Evolutionary conservation across 1,140 invertebrate species (phyloP).

Genomic region (Hylyphantes graminicola): DNA sequence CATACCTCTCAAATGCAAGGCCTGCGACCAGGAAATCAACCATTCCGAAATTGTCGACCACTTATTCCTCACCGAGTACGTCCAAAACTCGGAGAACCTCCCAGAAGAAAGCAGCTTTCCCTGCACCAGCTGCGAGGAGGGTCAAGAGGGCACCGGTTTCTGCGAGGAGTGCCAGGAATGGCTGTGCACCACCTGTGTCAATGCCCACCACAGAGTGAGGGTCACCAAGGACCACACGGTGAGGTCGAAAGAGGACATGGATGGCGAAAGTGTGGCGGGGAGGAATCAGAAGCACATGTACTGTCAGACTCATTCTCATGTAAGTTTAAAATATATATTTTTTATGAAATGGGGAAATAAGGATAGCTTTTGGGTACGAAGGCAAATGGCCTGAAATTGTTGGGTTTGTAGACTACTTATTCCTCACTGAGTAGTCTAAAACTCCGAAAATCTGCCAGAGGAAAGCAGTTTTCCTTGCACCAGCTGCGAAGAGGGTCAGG

Average conservation of each 20-base stretch:
- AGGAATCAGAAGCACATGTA: too few species aligned
- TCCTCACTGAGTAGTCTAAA: slow-evolving; percentile 74
- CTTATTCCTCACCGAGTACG: slow-evolving; percentile 80
- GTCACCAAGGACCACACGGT: slow-evolving; percentile 94
- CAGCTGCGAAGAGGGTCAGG: slow-evolving; percentile 86
- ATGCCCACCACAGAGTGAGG: slow-evolving; percentile 81
- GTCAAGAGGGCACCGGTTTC: slow-evolving; percentile 82
- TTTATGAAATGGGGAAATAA: too few species aligned
- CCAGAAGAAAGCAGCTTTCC: too few species aligned
- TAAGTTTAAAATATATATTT: too few species aligned
- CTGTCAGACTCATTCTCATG: too few species aligned
- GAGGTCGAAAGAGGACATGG: too few species aligned
- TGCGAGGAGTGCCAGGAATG: slow-evolving; percentile 90
- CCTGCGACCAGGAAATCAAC: slow-evolving; percentile 75
- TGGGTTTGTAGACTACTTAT: slow-evolving; percentile 81
- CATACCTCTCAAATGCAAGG: slow-evolving; percentile 64
- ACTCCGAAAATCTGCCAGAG: slow-evolving; percentile 69
- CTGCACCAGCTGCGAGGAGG: slow-evolving; percentile 87
- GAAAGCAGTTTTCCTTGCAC: slow-evolving; percentile 76
- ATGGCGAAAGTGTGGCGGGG: too few species aligned
- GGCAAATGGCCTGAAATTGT: too few species aligned
- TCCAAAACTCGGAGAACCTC: too few species aligned
- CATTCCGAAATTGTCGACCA: slow-evolving; percentile 78
- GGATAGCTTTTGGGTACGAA: too few species aligned
- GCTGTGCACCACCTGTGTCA: slow-evolving; percentile 89